Conservation (phyloP, 2,888 invertebrate species). For the Erpobdella octoculata region DNA sequence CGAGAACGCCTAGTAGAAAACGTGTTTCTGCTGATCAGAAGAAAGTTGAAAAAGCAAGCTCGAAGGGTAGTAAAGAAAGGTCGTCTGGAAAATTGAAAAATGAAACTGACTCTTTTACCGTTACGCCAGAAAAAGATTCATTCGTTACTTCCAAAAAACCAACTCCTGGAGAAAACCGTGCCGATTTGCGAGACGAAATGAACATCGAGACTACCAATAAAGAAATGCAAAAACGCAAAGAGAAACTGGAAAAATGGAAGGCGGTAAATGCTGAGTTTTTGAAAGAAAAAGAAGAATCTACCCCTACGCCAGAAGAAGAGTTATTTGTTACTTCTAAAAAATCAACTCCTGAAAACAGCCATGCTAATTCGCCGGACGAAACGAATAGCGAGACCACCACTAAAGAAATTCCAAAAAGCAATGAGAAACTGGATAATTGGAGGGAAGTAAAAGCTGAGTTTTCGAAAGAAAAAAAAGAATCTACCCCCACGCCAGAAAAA, state of each 20-base stretch:
- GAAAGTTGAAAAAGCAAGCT: neutral
- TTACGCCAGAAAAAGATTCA: neutral
- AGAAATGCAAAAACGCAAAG: neutral
- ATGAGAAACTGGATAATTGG: slow-evolving; percentile 58
- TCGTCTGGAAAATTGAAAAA: neutral
- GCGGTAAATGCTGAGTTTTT: neutral
- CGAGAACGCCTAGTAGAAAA: neutral
- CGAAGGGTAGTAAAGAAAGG: neutral
- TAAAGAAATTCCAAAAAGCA: neutral
- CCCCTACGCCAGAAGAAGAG: too few species aligned
- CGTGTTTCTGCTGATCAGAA: neutral
- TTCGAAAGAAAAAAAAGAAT: slow-evolving; percentile 85
- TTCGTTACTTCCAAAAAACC: neutral
- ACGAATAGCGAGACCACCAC: neutral
- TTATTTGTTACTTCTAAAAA: too few species aligned
- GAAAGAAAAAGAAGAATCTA: neutral
- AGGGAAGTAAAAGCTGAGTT: slow-evolving; percentile 93
- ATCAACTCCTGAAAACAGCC: neutral
- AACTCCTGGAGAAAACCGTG: neutral
- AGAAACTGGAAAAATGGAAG: slow-evolving; percentile 4
- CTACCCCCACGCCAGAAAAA: too few species aligned
- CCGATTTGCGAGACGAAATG: too few species aligned
- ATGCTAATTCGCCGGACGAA: neutral
- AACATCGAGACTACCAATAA: too few species aligned
- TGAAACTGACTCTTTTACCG: too few species aligned